Evolutionary conservation across 2,113 vertebrate species (phyloP).

Genomic region (Osmerus eperlanus): DNA sequence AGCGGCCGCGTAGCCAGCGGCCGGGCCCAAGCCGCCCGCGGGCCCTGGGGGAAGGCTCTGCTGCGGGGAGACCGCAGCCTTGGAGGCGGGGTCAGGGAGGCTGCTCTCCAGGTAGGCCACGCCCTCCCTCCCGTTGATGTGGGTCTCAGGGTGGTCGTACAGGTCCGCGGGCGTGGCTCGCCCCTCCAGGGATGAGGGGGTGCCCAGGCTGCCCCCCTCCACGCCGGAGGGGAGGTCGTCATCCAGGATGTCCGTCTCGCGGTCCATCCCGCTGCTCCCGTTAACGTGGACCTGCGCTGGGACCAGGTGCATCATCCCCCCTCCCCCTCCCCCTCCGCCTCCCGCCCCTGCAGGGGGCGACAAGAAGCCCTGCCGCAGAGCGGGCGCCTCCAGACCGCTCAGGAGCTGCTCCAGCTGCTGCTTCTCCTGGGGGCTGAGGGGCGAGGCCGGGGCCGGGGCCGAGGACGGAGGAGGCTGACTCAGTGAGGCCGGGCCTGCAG

Average conservation of each 20-base stretch:
- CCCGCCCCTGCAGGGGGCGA: conserved; percentile 53
- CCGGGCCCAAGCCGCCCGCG: no score
- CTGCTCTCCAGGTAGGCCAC: conserved; percentile 64
- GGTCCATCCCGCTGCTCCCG: conserved; percentile 77
- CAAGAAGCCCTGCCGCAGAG: conserved; percentile 76
- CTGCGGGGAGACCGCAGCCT: no score
- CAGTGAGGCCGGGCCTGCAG: conserved; percentile 48
- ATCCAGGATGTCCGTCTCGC: conserved; percentile 96
- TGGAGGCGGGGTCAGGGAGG: conserved; percentile 26
- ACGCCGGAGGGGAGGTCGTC: conserved; percentile 90
- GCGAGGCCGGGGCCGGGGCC: conserved; percentile 45
- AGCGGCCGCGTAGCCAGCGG: no score
- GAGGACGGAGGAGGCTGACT: conserved; percentile 45
- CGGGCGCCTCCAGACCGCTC: conserved; percentile 81
- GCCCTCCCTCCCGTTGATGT: conserved; percentile 78
- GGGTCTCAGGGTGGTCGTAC: conserved; percentile 71
- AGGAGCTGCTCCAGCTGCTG: conserved; percentile 90
- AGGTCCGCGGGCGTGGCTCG: conserved; percentile 75
- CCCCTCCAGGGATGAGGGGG: conserved; percentile 85
- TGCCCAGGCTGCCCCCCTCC: conserved; percentile 91
- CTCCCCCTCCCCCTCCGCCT: conserved; percentile 23
- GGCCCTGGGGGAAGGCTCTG: not conserved
- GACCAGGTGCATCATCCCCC: conserved; percentile 78
- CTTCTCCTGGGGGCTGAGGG: conserved; percentile 89
- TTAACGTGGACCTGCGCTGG: conserved; percentile 95